These are phyloP conservation scores for Girardia tigrina DNA, from an alignment of 2,888 invertebrate species.

Conservation along the genomic window DNA sequence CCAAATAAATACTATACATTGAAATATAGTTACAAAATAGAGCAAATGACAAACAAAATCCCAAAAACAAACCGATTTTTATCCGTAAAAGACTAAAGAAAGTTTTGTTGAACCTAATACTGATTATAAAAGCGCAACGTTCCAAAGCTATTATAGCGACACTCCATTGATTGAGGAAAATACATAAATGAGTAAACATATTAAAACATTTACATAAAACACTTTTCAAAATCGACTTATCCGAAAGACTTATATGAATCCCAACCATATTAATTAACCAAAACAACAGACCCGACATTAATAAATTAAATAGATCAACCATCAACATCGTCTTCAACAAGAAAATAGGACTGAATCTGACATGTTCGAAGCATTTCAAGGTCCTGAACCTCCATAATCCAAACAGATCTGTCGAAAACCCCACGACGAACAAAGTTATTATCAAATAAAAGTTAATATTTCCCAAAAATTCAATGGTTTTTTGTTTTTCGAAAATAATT, in stretches of 20 bases:
- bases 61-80: neutral
- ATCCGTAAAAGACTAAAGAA: neutral
- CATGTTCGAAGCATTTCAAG: neutral
- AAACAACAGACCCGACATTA: neutral
- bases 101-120: neutral
- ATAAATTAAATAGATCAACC: neutral
- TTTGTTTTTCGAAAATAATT: neutral
- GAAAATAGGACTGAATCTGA: neutral
- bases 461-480: neutral
- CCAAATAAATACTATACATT: neutral
- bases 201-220: neutral
- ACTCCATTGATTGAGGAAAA: slow-evolving; percentile 12
- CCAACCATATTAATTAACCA: neutral
- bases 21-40: neutral
- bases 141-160: neutral
- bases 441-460: neutral
- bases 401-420: neutral
- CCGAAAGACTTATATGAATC: neutral
- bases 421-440: neutral
- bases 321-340: neutral
- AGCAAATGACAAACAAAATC: slow-evolving; percentile 11
- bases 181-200: neutral
- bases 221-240: neutral
- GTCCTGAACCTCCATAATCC: neutral
- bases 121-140: neutral